Conservation (phyloP, 2,888 invertebrate species). For the Apantesis nais region DNA sequence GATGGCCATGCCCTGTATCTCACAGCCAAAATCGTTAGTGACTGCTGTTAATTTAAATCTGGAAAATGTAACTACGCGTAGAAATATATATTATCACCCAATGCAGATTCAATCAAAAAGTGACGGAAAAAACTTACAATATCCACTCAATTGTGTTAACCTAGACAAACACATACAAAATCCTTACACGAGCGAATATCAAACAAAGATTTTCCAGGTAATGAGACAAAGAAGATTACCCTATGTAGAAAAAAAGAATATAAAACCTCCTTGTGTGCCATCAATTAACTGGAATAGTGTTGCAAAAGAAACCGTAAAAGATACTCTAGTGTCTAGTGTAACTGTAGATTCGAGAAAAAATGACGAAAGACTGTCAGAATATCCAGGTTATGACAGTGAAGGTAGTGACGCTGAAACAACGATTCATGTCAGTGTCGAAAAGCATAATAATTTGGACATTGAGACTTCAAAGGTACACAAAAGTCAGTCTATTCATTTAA, state of each 20-base stretch:
- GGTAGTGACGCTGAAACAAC: slow-evolving; percentile 82
- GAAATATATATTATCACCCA: slow-evolving; percentile 46
- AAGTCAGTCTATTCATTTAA: slow-evolving; percentile 30
- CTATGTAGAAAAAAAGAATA: slow-evolving; percentile 46
- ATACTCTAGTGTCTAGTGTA: slow-evolving; percentile 9
- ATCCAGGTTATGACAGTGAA: slow-evolving; percentile 84
- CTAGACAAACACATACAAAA: slow-evolving; percentile 18
- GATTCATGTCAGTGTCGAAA: slow-evolving; percentile 77
- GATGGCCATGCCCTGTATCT: slow-evolving; percentile 47
- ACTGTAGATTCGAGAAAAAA: slow-evolving; percentile 30
- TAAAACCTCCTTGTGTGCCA: slow-evolving; percentile 53
- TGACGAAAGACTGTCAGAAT: slow-evolving; percentile 57
- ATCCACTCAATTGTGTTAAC: slow-evolving; percentile 23
- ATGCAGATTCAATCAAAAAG: slow-evolving; percentile 28
- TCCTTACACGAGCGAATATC: slow-evolving; percentile 40
- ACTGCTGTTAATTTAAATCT: slow-evolving; percentile 37
- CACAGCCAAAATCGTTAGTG: slow-evolving; percentile 28
- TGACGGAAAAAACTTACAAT: slow-evolving; percentile 31
- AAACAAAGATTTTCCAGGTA: slow-evolving; percentile 33
- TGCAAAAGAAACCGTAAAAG: slow-evolving; percentile 12
- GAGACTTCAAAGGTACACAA: slow-evolving; percentile 35
- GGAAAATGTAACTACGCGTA: slow-evolving; percentile 42
- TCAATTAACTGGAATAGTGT: slow-evolving; percentile 19
- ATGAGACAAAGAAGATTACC: slow-evolving; percentile 52
- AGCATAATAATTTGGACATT: slow-evolving; percentile 55